Evolutionary conservation across 2,888 invertebrate genomes (phyloP).

Genomic region (Crocallis elinguaria): DNA sequence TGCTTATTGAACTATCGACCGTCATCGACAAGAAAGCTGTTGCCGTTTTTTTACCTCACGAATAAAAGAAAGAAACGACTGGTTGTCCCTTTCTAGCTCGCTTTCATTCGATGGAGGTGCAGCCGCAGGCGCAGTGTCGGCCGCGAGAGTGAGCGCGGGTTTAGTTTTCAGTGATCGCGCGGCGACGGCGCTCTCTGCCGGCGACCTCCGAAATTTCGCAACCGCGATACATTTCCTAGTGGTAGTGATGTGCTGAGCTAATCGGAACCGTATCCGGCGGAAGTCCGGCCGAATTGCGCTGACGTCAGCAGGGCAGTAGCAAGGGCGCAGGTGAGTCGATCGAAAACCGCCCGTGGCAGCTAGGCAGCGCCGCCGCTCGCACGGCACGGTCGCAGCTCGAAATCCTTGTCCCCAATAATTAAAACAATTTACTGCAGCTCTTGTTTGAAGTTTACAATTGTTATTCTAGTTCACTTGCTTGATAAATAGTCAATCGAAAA

Average conservation of each 20-base stretch:
- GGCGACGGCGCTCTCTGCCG: conserved; percentile 74
- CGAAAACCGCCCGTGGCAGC: conserved; percentile 46
- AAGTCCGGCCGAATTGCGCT: conserved; percentile 54
- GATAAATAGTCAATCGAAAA: not conserved
- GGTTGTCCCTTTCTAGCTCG: conserved; percentile 75
- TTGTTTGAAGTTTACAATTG: conserved; percentile 69
- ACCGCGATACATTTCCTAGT: conserved; percentile 68
- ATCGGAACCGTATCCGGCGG: conserved; percentile 55
- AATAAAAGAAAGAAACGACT: conserved; percentile 75
- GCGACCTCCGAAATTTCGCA: conserved; percentile 72
- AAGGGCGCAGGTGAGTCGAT: conserved; percentile 62
- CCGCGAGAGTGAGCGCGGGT: conserved; percentile 63
- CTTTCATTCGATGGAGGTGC: conserved; percentile 69
- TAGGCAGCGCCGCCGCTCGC: conserved; percentile 41
- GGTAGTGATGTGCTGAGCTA: conserved; percentile 73
- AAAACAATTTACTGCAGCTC: conserved; percentile 73
- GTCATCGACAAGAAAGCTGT: conserved; percentile 67
- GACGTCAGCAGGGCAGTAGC: conserved; percentile 51
- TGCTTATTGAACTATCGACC: conserved; percentile 49
- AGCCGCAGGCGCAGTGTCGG: conserved; percentile 38
- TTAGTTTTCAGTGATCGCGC: conserved; percentile 81
- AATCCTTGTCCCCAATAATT: conserved; percentile 82
- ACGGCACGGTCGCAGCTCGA: conserved; percentile 55
- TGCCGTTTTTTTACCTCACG: conserved; percentile 58
- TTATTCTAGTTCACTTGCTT: conserved; percentile 35